A percentile compares a stretch with the other conserved stretches of the same genome.
Evolutionary conservation across 2,888 invertebrate species (phyloP).

Genomic region (Arge pagana): DNA sequence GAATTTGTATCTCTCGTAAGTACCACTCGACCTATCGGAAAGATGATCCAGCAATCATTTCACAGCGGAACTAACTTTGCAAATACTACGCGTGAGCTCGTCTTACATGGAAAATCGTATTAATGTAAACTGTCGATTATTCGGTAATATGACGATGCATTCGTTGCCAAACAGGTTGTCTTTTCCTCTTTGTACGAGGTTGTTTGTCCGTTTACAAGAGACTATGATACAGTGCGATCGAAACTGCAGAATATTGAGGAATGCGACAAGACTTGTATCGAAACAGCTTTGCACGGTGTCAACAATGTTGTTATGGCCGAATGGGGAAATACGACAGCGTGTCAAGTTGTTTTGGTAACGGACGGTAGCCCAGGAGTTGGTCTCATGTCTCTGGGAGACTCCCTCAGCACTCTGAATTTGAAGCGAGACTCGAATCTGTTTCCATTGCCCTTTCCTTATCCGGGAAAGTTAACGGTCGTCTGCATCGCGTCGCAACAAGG

Average conservation of each 20-base stretch:
- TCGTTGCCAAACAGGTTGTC: conserved; percentile 55
- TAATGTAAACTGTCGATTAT: no score
- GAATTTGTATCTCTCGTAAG: conserved; percentile 76
- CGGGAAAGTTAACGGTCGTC: conserved; percentile 79
- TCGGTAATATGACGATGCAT: not conserved
- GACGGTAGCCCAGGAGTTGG: conserved; percentile 77
- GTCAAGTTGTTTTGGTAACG: conserved; percentile 79
- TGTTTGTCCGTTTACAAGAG: conserved; percentile 85
- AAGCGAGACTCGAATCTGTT: conserved; percentile 61
- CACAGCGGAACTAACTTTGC: no score
- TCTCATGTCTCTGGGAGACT: conserved; percentile 66
- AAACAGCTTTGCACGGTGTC: conserved; percentile 78
- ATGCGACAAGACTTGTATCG: conserved; percentile 85
- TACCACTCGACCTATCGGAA: no score
- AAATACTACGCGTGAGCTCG: no score
- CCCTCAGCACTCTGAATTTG: conserved; percentile 59
- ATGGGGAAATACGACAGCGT: conserved; percentile 88
- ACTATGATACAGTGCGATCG: conserved; percentile 78
- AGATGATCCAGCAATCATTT: no score
- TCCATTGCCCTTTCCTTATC: conserved; percentile 79
- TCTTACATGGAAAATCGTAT: no score
- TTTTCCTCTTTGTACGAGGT: conserved; percentile 65
- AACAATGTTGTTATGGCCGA: conserved; percentile 80
- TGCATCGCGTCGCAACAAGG: conserved; percentile 72
- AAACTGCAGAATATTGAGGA: conserved; percentile 79